Base-by-base conservation (phyloP, 2,888 invertebrate species). In the Linhomoeus sp. region DNA sequence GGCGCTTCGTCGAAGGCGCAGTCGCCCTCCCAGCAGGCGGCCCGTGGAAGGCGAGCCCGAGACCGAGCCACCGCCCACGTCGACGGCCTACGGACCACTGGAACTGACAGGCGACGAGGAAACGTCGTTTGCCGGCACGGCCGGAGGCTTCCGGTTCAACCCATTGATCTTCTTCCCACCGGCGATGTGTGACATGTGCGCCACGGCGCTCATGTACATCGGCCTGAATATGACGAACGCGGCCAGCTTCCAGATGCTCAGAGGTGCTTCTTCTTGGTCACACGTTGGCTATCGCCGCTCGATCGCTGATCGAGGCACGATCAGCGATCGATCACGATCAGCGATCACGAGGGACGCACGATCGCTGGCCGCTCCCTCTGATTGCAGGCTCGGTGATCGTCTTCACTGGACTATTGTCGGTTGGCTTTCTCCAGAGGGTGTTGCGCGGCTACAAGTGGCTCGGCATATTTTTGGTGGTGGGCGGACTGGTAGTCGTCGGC, bases 221-320 rank as follows among this genome's bases (percentile, higher is more conserved):
- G 90, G 88, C 5, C 70, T 92, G 45, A 86, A 78, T 57, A 70
- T 92, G 64, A 92, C 92, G 0, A 85, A 80, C 63, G 82, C 84
- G 1, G 84, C 86, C 55, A 87, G 86, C 62, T 92, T 87, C 67
- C 90, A 90, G 72, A 90, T 92, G 87, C 77, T 92, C 57, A 73
- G 88, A 70, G 87, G 81, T 75, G 66, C 52, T 55, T 38, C 42
- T 26, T 12, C 42, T 65, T 63, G 25, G 57, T 77, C 78, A 81
- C 44, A 77, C 84, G 45, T 79, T 85, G 9, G 82, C 88, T 48
- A 73, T 88, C 25, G 90, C 88, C 66, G 83, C 85, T 26, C 87
- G 82, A 0, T 66, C 88, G 3, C 72, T 88, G 9, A n/a, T n/a
- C n/a, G n/a, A n/a, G n/a, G n/a, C n/a, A n/a, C n/a, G n/a, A n/a